Evolutionary conservation across 2,888 invertebrate species (phyloP).

Genomic region (Lasioglossum oenotherae): DNA sequence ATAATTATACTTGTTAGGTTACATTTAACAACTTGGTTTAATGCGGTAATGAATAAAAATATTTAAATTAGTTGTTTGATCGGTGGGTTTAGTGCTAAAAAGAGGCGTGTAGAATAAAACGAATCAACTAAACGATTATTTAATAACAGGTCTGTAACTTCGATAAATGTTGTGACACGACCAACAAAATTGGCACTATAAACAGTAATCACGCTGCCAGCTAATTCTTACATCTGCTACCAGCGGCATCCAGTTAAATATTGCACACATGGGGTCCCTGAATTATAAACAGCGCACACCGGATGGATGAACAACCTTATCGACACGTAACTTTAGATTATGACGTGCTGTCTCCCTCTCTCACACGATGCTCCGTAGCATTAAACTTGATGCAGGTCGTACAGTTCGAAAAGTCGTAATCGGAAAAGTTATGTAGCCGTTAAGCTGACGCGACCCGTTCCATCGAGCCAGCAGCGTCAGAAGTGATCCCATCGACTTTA

Average conservation of each 20-base stretch:
- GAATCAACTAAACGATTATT: background rate
- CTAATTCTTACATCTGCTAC: background rate
- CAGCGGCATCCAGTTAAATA: background rate
- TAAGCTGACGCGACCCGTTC: constrained; percentile 30
- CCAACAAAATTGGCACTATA: background rate
- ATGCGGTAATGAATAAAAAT: too few species aligned
- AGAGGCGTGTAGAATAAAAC: background rate
- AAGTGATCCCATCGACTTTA: constrained; percentile 10
- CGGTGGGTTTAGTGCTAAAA: background rate
- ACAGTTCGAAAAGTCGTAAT: constrained; percentile 38
- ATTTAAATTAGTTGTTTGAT: background rate
- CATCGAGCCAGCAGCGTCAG: background rate
- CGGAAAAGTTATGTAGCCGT: constrained; percentile 41
- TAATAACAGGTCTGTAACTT: background rate
- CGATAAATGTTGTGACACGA: background rate
- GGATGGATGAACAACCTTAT: constrained; percentile 7
- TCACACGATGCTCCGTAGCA: background rate
- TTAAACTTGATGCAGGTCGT: constrained; percentile 33
- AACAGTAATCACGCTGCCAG: background rate
- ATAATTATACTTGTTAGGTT: background rate
- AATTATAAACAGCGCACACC: constrained; percentile 8
- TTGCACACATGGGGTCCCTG: background rate
- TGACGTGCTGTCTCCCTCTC: background rate
- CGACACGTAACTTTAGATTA: constrained; percentile 31
- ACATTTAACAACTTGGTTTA: too few species aligned